Evolutionary conservation across 2,888 invertebrate genomes (phyloP).

Genomic region (Chironomus riparius): DNA sequence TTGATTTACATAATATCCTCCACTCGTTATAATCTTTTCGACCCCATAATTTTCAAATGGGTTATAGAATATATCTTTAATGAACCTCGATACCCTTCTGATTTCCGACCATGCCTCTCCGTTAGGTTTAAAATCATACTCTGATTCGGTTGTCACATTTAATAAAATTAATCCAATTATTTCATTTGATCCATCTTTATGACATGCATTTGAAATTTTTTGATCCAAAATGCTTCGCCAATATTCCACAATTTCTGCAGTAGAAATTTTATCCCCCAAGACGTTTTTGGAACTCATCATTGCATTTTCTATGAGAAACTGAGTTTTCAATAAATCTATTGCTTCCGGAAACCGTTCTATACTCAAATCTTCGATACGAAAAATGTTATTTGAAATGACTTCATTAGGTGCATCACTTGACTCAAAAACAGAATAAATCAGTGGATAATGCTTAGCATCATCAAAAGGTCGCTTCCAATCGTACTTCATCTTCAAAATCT

Average conservation of each 20-base stretch:
- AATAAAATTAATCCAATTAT: constrained; percentile 7
- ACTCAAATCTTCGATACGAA: constrained; percentile 1
- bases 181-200: neutral
- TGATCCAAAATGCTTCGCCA: neutral
- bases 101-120: constrained; percentile 8
- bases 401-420: neutral
- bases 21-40: neutral
- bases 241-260: neutral
- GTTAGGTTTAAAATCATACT: constrained; percentile 3
- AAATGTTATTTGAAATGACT: neutral
- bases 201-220: neutral
- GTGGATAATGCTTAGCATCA: neutral
- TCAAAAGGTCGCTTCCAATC: neutral
- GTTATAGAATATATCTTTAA: constrained; percentile 1
- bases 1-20: neutral
- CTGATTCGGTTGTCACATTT: neutral
- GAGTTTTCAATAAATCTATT: neutral
- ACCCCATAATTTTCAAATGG: neutral
- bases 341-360: neutral
- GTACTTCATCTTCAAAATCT: neutral
- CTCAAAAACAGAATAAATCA: neutral
- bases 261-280: neutral
- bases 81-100: neutral
- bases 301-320: neutral
- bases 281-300: constrained; percentile 3